phyloP scores from a whole-genome alignment of 1,140 invertebrate species.

The Ylistrum balloti region DNA sequence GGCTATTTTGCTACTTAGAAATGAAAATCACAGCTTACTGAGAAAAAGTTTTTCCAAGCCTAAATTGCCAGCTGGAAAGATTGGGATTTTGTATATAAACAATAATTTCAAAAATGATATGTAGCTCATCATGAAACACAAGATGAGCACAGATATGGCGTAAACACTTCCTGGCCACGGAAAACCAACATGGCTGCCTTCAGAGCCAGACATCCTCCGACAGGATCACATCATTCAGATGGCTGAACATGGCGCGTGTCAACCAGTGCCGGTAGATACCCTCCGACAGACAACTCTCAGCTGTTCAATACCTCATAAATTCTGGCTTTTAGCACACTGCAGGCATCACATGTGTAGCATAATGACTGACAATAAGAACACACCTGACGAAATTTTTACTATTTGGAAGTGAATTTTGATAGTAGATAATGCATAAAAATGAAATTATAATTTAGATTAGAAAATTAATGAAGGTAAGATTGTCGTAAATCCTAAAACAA shows the following conservation, averaged over 20 bases:
- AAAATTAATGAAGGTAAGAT: too few species aligned
- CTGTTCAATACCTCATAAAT: not conserved
- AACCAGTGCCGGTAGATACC: not conserved
- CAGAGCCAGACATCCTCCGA: not conserved
- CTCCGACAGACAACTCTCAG: not conserved
- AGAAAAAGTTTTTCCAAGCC: not conserved
- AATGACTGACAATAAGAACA: too few species aligned
- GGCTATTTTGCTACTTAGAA: not conserved
- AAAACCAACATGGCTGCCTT: conserved; percentile 23
- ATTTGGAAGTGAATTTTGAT: too few species aligned
- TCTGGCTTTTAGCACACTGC: not conserved
- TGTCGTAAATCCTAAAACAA: too few species aligned
- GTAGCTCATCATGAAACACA: not conserved
- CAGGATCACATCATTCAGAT: not conserved
- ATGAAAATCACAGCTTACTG: not conserved
- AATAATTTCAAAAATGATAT: conserved; percentile 29
- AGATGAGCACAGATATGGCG: not conserved
- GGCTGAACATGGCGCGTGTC: not conserved
- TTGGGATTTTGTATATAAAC: conserved; percentile 17
- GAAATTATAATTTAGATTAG: too few species aligned
- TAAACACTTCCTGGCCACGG: not conserved
- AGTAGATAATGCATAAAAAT: too few species aligned
- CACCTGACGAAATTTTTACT: too few species aligned
- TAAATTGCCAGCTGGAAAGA: not conserved
- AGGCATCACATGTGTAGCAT: not conserved